Evolutionary conservation across 2,113 vertebrate species (phyloP).

Genomic region (Amphiprion ocellaris): DNA sequence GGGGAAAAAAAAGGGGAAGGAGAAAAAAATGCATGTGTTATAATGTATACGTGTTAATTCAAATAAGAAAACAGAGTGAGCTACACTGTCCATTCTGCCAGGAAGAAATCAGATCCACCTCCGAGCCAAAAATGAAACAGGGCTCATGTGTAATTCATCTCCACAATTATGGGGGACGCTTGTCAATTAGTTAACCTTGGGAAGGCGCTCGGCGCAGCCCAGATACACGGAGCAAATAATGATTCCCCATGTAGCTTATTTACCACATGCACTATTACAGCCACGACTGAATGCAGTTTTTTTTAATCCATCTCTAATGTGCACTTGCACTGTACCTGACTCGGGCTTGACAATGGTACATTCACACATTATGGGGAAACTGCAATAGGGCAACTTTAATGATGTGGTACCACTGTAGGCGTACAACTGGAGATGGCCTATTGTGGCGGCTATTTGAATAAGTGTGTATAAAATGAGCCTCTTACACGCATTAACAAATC

Average conservation of each 20-base stretch:
- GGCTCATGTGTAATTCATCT: slow-evolving; percentile 83
- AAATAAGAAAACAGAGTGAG: slow-evolving; percentile 44
- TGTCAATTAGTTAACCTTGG: slow-evolving; percentile 87
- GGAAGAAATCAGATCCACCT: slow-evolving; percentile 66
- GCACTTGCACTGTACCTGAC: slow-evolving; percentile 42
- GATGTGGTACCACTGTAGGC: slow-evolving; percentile 57
- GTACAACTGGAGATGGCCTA: slow-evolving; percentile 60
- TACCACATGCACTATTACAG: slow-evolving; percentile 41
- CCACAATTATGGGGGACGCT: slow-evolving; percentile 80
- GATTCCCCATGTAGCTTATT: slow-evolving; percentile 48
- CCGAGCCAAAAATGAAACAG: slow-evolving; percentile 71
- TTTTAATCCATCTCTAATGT: slow-evolving; percentile 20
- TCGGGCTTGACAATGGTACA: slow-evolving; percentile 33
- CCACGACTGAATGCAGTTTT: slow-evolving; percentile 38
- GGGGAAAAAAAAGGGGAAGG: slow-evolving; percentile 35
- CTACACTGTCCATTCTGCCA: slow-evolving; percentile 38
- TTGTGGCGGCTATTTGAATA: slow-evolving; percentile 76
- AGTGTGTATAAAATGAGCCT: slow-evolving; percentile 81
- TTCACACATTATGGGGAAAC: slow-evolving; percentile 46
- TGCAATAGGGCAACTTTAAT: slow-evolving; percentile 72
- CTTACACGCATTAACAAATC: slow-evolving; percentile 80
- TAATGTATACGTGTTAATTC: slow-evolving; percentile 37
- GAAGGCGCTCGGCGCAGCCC: slow-evolving; percentile 64
- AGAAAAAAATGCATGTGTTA: slow-evolving; percentile 32
- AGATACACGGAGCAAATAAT: slow-evolving; percentile 59